Percentiles rank a stretch among this genome's conserved stretches.
phyloP scores from a whole-genome alignment of 2,888 invertebrate species.

The Lissonota sp. region DNA sequence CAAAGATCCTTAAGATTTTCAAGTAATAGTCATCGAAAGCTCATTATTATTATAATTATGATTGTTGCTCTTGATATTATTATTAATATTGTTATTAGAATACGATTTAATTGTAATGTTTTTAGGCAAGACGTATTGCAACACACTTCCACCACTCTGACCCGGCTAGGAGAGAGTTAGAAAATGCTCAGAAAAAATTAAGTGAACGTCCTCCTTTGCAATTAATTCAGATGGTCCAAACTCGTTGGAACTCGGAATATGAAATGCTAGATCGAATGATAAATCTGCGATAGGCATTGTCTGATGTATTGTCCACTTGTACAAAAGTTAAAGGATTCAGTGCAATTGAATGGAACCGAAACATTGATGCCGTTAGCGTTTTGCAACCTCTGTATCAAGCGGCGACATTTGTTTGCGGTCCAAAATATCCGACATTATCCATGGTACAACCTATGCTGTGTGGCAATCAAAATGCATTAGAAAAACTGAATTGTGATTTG shows the following conservation, averaged over 20 bases:
- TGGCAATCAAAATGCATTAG: conserved; percentile 9
- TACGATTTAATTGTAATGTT: no score
- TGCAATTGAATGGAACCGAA: conserved; percentile 30
- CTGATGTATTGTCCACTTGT: conserved; percentile 29
- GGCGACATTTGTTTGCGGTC: conserved; percentile 37
- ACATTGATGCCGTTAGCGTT: conserved; percentile 8
- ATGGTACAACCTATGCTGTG: conserved; percentile 27
- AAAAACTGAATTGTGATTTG: not conserved
- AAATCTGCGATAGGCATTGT: conserved; percentile 10
- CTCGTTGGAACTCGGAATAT: conserved; percentile 42
- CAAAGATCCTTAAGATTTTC: no score
- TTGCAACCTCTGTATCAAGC: conserved; percentile 45
- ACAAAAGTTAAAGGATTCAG: conserved; percentile 7
- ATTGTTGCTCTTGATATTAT: no score
- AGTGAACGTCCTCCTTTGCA: conserved; percentile 26
- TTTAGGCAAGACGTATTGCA: conserved; percentile 43
- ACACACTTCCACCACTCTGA: conserved; percentile 53
- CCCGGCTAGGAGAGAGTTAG: conserved; percentile 33
- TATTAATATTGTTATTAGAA: no score
- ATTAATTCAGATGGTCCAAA: conserved; percentile 44
- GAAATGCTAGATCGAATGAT: conserved; percentile 29
- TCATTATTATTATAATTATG: no score
- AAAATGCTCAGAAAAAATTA: conserved; percentile 32
- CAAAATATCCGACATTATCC: conserved; percentile 34
- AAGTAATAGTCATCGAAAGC: no score